Conservation (phyloP, 2,113 vertebrate genomes). For the Heterotis niloticus region DNA sequence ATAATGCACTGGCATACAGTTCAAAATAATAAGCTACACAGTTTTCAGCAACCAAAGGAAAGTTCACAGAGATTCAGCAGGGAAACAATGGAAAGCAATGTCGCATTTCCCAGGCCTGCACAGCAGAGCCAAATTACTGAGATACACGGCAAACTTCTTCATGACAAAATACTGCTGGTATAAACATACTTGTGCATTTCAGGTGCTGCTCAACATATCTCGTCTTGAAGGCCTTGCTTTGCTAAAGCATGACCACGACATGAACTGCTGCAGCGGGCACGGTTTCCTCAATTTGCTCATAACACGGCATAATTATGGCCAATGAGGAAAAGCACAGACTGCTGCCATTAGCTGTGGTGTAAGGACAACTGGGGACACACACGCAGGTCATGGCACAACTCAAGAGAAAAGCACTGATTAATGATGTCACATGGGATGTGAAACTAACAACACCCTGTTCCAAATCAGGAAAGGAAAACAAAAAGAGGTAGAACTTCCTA, state of each 20-base stretch:
- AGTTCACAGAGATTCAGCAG: neutral
- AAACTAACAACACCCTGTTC: slow-evolving; percentile 34
- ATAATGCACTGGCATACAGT: neutral
- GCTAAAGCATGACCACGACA: no score
- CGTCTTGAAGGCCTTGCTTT: no score
- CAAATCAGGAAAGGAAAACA: neutral
- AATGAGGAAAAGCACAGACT: neutral
- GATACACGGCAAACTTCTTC: neutral
- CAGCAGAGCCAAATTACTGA: neutral
- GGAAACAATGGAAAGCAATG: neutral
- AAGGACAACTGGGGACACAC: neutral
- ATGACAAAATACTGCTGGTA: neutral
- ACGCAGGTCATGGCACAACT: slow-evolving; percentile 40
- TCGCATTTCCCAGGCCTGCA: neutral
- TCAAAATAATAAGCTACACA: neutral
- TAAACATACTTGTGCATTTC: neutral
- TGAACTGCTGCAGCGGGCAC: no score
- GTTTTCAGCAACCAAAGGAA: neutral
- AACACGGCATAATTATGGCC: neutral
- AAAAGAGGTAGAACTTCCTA: neutral
- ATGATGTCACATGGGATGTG: slow-evolving; percentile 27
- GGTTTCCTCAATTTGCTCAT: neutral
- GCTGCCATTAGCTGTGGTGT: neutral
- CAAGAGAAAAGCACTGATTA: slow-evolving; percentile 11
- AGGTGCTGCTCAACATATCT: neutral